phyloP scores from a whole-genome alignment of 1,140 invertebrate species.

The Trichogramma pretiosum region DNA sequence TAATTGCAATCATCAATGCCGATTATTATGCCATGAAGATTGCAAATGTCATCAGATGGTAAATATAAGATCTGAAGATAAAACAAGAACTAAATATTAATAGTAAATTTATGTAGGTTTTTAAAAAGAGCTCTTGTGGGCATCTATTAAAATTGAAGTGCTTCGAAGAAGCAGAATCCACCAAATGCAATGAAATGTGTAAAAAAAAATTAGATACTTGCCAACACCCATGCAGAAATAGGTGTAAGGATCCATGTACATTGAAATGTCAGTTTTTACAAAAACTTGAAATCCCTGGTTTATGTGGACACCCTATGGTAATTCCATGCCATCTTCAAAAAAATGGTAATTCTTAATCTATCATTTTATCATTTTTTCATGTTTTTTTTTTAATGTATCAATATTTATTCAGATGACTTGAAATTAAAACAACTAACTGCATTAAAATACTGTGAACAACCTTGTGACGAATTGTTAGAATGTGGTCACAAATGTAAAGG shows the following conservation, averaged over 20 bases:
- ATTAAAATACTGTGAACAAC: neutral
- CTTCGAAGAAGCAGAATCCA: neutral
- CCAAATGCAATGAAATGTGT: neutral
- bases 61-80: too few relatives aligned
- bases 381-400: neutral
- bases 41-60: too few relatives aligned
- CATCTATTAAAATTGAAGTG: conserved; percentile 2
- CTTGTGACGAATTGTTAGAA: neutral
- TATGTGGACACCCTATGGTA: neutral
- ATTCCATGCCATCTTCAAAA: conserved; percentile 1
- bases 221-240: neutral
- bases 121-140: neutral
- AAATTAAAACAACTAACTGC: too few relatives aligned
- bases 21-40: too few relatives aligned
- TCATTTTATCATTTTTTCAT: neutral
- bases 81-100: too few relatives aligned
- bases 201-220: conserved; percentile 2
- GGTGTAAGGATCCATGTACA: conserved; percentile 4
- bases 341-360: conserved; percentile 1
- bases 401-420: neutral
- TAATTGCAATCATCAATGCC: too few relatives aligned
- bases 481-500: neutral
- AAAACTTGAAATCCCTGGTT: neutral
- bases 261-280: neutral
- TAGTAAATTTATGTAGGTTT: neutral